Evolutionary conservation across 2,113 vertebrate genomes (phyloP).

Genomic region (Cercopithecus mona): DNA sequence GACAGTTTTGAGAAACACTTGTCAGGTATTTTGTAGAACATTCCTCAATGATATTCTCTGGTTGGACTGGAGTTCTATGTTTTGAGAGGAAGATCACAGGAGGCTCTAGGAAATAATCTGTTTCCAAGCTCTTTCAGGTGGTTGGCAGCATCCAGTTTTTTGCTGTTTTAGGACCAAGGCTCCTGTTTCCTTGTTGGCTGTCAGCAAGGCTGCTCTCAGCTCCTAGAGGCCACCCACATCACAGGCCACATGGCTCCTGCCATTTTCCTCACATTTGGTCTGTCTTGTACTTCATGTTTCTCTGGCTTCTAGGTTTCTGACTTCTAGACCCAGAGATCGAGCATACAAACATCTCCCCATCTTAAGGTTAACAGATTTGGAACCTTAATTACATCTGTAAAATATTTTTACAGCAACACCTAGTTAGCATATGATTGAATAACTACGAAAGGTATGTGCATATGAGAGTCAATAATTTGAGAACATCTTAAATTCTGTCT

Average conservation of each 20-base stretch:
- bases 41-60: not conserved
- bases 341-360: not conserved
- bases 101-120: not conserved
- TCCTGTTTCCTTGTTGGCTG: not conserved
- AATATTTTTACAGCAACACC: not conserved
- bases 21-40: not conserved
- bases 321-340: not conserved
- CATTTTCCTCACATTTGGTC: not conserved
- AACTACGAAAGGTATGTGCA: not conserved
- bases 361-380: not conserved
- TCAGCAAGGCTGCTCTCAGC: not conserved
- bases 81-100: no score
- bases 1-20: not conserved
- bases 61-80: not conserved
- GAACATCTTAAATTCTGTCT: not conserved
- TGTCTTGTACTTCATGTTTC: not conserved
- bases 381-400: not conserved
- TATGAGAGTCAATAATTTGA: not conserved
- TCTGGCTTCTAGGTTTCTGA: not conserved
- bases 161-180: not conserved
- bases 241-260: not conserved
- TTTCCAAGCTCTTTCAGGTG: not conserved
- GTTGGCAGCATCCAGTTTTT: not conserved
- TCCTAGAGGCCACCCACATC: not conserved
- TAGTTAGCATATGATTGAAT: not conserved